Base-by-base conservation (phyloP, 1,140 invertebrate species). In the Cyphomyrmex costatus region DNA sequence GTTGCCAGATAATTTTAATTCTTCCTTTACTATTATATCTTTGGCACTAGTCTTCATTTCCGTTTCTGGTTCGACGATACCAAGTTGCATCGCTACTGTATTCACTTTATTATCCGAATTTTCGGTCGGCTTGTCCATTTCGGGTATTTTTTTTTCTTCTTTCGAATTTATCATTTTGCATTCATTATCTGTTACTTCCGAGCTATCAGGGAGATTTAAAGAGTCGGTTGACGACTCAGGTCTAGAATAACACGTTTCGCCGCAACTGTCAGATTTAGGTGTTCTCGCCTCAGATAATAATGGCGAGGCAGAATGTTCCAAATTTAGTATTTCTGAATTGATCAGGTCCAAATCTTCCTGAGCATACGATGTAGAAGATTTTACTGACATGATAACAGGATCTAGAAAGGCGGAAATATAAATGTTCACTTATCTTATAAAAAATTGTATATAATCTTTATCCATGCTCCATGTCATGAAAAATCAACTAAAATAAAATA, bases 301-400 rank as follows among this genome's bases (percentile, higher is more conserved):
- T 24, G 89, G 84, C 4, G 85, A 88, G 12, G 66, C 86, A 58
- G 83, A 90, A 68, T 86, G 86, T 79, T 86, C 90, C 30, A 93
- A 85, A 36, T 91, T 92, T 30, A 88, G 79, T 85, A 93, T 88
- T 56, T 93, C 92, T 0, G 92, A 91, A 86, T 93, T 92, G 8
- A 92, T 93, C 30, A 93, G 79, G 88, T 93, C 92, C 56, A 93
- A 86, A 86, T 94, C 92, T 58, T 93, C 93, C 74, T 93, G 92
- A 3, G 91, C 87, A 85, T 93, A 93, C 27, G 92, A 91, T 33
- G 90, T 88, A 19, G 88, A 88, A n/a, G 91, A 85, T 77, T 93
- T 94, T 24, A 93, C 91, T 61, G 91, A 92, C 89, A 92, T 92
- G 51, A 93, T 92, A 10, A 92, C 89, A 36, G 93, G 91, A 93